phyloP scores from a whole-genome alignment of 2,797 vertebrate species.

The Microtus obscurus region DNA sequence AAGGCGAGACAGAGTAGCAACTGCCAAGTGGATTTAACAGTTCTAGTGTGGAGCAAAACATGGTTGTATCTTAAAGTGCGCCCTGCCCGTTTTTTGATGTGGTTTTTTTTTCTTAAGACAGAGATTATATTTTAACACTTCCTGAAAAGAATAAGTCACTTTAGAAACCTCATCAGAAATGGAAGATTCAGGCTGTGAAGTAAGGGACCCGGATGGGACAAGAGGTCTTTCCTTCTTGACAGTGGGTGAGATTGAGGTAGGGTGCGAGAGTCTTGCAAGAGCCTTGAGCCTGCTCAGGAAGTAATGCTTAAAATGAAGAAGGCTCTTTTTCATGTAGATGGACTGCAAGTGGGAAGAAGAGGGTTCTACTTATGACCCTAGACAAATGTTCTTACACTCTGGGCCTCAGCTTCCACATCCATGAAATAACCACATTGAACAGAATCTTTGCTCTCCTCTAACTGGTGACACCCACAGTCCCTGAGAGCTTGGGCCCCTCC shows the following conservation, averaged over 20 bases:
- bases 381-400: neutral
- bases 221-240: neutral
- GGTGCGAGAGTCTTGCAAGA: neutral
- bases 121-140: conserved; percentile 1
- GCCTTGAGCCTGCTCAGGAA: neutral
- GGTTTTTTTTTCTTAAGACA: neutral
- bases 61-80: neutral
- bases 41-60: conserved; percentile 8
- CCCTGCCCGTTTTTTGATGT: neutral
- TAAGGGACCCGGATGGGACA: neutral
- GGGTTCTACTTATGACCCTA: neutral
- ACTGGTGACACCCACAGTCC: rapidly evolving
- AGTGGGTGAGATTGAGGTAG: neutral
- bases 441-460: neutral
- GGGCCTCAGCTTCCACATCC: conserved; percentile 9
- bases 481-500: neutral
- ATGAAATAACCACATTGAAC: neutral
- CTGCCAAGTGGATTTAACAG: neutral
- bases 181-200: neutral
- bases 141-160: conserved; percentile 25
- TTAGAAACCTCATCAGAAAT: conserved; percentile 41
- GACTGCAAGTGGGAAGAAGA: neutral
- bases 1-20: neutral
- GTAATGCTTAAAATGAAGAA: neutral
- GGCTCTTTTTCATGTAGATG: neutral